Base-by-base conservation (phyloP, 2,888 invertebrate species). In the Atherix ibis region DNA sequence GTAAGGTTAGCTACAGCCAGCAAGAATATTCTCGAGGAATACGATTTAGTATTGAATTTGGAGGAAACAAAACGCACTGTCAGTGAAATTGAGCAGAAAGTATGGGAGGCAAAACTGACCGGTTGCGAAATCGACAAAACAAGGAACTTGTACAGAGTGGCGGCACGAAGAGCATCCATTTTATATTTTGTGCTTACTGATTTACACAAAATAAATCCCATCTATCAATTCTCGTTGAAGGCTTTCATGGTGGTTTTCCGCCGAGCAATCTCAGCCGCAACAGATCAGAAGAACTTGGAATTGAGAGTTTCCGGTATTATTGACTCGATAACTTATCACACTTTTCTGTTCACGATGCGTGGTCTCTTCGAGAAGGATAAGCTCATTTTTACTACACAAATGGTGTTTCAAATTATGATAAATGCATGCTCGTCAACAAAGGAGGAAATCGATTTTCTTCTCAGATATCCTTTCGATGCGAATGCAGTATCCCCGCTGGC, bases 191-290 rank as follows among this genome's bases (percentile, higher is more conserved):
- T 92, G 34, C 65, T 95, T 39, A 91, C 87, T 51, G 94, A 94
- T 51, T 62, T 95, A 30, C 72, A 77, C 62, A 84, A 84, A 56
- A 92, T 95, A 47, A 91, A 92, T 60, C 85, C 85, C 25, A 85
- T 95, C 53, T 95, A 95, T 55, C 89, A 92, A 56, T 95, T 94
- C 64, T 94, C 92, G 0, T 62, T 95, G 35, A 94, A 94, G 59
- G 87, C 92, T 0, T 94, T 92, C 64, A 87, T 81, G 56, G 77
- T 81, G 2, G 92, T 92, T 4, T 94, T 94, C 58, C 80, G 79
- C 45, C 82, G 84, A 40, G 88, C 92, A 2, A 73, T 94, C 31
- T 65, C 68, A 17, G 64, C 65, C 32, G 81, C 91, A 0, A 69
- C 72, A 6, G 60, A 68, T 0, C 71, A 74, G 0, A 76, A 80